A percentile compares a stretch with the other conserved stretches of the same genome.
phyloP scores from a whole-genome alignment of 2,797 vertebrate species.

The Coccyzus lansbergi region DNA sequence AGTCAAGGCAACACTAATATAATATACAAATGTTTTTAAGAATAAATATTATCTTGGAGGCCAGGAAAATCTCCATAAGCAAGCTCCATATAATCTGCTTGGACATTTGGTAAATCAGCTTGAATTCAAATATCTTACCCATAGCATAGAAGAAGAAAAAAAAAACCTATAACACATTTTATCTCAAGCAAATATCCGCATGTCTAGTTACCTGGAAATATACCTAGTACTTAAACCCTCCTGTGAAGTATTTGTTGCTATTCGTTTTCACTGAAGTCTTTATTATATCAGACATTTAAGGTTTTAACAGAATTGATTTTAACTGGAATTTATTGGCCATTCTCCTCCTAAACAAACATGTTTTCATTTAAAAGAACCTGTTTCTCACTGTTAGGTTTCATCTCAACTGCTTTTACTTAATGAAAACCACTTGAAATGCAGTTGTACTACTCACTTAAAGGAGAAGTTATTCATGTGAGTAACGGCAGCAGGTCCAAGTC shows the following conservation, averaged over 20 bases:
- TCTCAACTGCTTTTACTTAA: neutral
- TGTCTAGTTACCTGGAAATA: constrained; percentile 22
- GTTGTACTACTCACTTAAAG: neutral
- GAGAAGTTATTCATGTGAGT: constrained; percentile 30
- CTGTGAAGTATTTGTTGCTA: neutral
- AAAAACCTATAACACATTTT: neutral
- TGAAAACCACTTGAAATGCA: neutral
- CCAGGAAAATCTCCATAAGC: neutral
- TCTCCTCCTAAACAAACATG: neutral
- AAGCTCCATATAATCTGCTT: neutral
- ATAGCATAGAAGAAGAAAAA: too few relatives aligned
- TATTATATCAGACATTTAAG: constrained; percentile 9
- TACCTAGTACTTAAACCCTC: neutral
- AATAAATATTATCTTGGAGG: neutral
- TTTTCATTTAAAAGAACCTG: constrained; percentile 44
- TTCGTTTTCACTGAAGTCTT: constrained; percentile 26
- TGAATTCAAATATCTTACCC: neutral
- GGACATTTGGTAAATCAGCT: neutral
- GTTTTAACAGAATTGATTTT: constrained; percentile 21
- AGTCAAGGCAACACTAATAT: neutral
- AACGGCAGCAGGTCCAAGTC: constrained; percentile 10
- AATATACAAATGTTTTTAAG: neutral
- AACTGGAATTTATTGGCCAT: constrained; percentile 36
- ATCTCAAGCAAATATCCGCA: neutral
- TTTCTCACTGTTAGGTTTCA: neutral